A percentile compares a stretch with the other conserved stretches of the same genome.
These are phyloP conservation scores for Callospermophilus lateralis DNA, from an alignment of 2,113 vertebrate genomes.

Conservation along the genomic window DNA sequence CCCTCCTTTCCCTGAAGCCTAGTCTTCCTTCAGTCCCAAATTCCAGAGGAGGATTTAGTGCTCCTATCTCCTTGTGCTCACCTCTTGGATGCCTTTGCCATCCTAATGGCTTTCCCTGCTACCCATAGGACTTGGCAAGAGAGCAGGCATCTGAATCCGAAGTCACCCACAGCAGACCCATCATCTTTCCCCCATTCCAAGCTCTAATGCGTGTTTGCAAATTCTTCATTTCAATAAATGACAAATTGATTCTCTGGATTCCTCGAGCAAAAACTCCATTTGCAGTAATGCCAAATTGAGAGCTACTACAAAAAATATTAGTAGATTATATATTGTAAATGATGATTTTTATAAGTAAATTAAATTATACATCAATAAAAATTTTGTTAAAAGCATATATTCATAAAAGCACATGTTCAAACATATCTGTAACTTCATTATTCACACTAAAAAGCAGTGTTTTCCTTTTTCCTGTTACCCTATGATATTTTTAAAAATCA, in stretches of 20 bases:
- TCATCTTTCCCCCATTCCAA: neutral
- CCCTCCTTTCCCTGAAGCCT: neutral
- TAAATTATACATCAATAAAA: neutral
- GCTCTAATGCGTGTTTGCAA: neutral
- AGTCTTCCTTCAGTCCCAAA: neutral
- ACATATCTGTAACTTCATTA: neutral
- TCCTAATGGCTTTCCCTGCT: neutral
- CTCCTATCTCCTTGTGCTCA: neutral
- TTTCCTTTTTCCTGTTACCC: neutral
- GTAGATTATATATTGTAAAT: neutral
- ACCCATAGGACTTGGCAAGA: neutral
- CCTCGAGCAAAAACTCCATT: neutral
- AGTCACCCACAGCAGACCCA: no score
- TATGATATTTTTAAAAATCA: neutral
- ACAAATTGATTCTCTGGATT: neutral
- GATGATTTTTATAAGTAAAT: neutral
- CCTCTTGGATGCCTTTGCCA: neutral
- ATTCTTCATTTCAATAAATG: neutral
- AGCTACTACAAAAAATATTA: neutral
- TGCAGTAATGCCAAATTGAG: neutral
- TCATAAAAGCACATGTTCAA: neutral
- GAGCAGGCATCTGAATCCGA: no score
- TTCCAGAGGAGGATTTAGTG: neutral
- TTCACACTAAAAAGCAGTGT: neutral
- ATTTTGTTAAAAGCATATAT: neutral